Percentiles rank a stretch among this genome's conserved stretches.
phyloP scores from a whole-genome alignment of 2,888 invertebrate species.

The Nudaria mundana region DNA sequence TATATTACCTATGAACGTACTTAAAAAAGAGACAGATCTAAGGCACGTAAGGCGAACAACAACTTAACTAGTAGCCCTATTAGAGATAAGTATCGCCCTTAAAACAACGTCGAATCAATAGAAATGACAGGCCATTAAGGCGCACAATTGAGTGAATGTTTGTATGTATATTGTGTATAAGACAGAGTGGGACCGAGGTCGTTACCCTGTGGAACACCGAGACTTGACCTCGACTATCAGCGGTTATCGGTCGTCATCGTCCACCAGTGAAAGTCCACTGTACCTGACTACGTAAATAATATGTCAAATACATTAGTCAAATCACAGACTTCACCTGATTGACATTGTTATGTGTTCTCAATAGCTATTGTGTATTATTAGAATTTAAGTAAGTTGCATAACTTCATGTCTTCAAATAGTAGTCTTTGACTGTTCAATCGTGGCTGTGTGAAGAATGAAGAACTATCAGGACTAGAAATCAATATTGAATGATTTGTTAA shows the following conservation, averaged over 20 bases:
- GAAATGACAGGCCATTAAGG: conserved; percentile 41
- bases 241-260: conserved; percentile 57
- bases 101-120: conserved; percentile 38
- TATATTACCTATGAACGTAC: too few species aligned
- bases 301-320: conserved; percentile 10
- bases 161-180: conserved; percentile 27
- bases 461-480: too few species aligned
- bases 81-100: conserved; percentile 31
- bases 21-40: too few species aligned
- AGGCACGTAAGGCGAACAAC: conserved; percentile 17
- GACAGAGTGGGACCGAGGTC: conserved; percentile 50
- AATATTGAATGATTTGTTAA: too few species aligned
- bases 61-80: conserved; percentile 28
- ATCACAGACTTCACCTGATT: too few species aligned
- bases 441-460: too few species aligned
- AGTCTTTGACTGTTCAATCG: too few species aligned
- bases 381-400: too few species aligned
- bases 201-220: conserved; percentile 52
- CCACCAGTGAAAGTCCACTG: conserved; percentile 45
- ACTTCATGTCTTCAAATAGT: too few species aligned
- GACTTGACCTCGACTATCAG: conserved; percentile 47
- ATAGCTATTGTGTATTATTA: too few species aligned
- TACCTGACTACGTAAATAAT: conserved; percentile 33
- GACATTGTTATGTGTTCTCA: too few species aligned
- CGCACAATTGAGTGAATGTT: conserved; percentile 39